Evolutionary conservation across 2,797 vertebrate genomes (phyloP).

Genomic region (Aldrovandia affinis): DNA sequence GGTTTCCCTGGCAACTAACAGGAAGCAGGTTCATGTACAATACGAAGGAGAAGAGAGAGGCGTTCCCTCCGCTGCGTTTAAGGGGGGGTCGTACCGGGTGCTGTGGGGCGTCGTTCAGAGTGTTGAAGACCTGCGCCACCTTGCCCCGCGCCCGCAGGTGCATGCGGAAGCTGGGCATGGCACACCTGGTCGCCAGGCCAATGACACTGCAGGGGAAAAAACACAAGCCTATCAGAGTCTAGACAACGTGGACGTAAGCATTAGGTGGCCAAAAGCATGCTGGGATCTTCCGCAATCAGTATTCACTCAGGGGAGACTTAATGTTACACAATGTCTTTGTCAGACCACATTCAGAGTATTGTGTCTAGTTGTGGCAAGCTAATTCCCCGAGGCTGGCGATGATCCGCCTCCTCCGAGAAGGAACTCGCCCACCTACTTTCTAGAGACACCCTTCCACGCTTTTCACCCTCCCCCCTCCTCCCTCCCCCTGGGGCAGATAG

Average conservation of each 20-base stretch:
- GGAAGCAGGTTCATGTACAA: not conserved
- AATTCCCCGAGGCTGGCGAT: too few species aligned
- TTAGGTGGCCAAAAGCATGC: not conserved
- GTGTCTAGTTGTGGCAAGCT: too few species aligned
- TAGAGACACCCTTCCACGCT: too few species aligned
- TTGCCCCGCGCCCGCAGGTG: slow-evolving; percentile 94
- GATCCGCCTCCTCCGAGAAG: too few species aligned
- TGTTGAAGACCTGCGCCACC: slow-evolving; percentile 98
- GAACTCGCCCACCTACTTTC: too few species aligned
- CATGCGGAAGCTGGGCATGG: slow-evolving; percentile 98
- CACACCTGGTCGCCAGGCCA: slow-evolving; percentile 95
- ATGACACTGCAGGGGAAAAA: slow-evolving; percentile 82
- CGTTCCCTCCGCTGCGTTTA: too few species aligned
- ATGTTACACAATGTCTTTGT: not conserved
- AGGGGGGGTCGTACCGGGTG: slow-evolving; percentile 85
- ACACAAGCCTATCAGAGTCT: too few species aligned
- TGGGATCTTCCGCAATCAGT: not conserved
- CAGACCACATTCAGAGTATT: too few species aligned
- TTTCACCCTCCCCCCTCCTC: too few species aligned
- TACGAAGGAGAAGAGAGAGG: not conserved
- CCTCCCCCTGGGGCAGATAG: too few species aligned
- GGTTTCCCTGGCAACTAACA: not conserved
- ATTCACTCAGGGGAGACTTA: not conserved
- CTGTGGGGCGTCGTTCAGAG: slow-evolving; percentile 93
- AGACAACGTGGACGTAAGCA: too few species aligned